Percentiles rank a stretch among this genome's conserved stretches.
Evolutionary conservation across 2,113 vertebrate genomes (phyloP).

Genomic region (Parus major): DNA sequence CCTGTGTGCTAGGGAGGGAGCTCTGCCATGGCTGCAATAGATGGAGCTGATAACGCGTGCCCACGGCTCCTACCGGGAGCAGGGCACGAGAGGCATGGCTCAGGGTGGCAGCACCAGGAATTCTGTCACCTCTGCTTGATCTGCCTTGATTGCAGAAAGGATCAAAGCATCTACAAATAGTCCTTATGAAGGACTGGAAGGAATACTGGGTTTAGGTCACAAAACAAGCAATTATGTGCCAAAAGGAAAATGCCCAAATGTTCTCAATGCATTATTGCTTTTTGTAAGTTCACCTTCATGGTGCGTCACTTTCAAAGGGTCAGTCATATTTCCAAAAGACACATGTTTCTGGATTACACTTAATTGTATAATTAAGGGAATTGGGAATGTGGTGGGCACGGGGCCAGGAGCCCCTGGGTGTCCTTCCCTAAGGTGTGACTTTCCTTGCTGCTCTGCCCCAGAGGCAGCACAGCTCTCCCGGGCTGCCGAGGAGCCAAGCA

Average conservation of each 20-base stretch:
- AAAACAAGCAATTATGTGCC: not conserved
- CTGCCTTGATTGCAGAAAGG: not conserved
- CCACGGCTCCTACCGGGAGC: not conserved
- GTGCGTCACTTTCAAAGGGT: not conserved
- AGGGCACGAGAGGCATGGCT: not conserved
- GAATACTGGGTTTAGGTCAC: conserved; percentile 27
- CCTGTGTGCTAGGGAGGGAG: conserved; percentile 30
- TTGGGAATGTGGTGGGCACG: not conserved
- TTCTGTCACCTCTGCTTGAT: not conserved
- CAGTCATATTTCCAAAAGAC: not conserved
- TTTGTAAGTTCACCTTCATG: not conserved
- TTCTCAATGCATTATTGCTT: not conserved
- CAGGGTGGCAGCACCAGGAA: not conserved
- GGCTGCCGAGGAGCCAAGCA: not conserved
- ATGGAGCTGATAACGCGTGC: conserved; percentile 38
- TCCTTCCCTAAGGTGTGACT: not conserved
- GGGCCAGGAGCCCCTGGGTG: not conserved
- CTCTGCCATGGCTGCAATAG: conserved; percentile 14
- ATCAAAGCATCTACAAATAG: not conserved
- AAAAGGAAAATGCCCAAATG: conserved; percentile 22
- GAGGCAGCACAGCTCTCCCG: not conserved
- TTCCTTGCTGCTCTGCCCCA: not conserved
- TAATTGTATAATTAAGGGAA: too few species aligned
- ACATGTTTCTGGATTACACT: not conserved
- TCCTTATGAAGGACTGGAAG: not conserved